phyloP scores from a whole-genome alignment of 2,113 vertebrate genomes.

The Lamprotornis superbus region DNA sequence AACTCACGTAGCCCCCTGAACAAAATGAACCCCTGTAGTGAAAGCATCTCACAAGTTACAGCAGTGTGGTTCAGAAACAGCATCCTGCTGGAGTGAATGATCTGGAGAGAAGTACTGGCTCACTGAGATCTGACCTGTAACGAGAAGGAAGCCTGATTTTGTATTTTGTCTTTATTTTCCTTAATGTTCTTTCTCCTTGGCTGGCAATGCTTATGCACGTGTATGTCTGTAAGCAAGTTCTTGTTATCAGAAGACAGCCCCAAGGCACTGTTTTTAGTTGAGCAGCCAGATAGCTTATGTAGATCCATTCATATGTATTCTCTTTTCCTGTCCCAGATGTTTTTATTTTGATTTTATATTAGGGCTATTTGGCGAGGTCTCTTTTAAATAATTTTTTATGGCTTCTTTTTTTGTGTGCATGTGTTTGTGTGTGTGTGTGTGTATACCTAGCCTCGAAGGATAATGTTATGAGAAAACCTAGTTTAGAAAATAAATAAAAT shows the following conservation, averaged over 20 bases:
- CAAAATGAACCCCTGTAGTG: neutral
- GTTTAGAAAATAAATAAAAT: neutral
- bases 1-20: accelerated
- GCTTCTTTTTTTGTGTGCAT: neutral
- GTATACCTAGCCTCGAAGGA: neutral
- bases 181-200: neutral
- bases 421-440: neutral
- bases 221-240: neutral
- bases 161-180: neutral
- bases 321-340: neutral
- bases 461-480: neutral
- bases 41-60: neutral
- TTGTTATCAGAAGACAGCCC: neutral
- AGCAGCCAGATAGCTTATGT: neutral
- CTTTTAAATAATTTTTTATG: neutral
- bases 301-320: neutral
- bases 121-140: neutral
- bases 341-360: neutral
- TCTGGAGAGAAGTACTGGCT: neutral
- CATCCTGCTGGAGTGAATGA: neutral
- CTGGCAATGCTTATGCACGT: neutral
- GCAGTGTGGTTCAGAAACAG: neutral
- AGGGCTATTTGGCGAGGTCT: neutral
- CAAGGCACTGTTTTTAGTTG: neutral
- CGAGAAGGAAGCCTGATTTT: neutral